Base-by-base conservation (phyloP, 2,113 vertebrate species). In the Thryonomys swinderianus region DNA sequence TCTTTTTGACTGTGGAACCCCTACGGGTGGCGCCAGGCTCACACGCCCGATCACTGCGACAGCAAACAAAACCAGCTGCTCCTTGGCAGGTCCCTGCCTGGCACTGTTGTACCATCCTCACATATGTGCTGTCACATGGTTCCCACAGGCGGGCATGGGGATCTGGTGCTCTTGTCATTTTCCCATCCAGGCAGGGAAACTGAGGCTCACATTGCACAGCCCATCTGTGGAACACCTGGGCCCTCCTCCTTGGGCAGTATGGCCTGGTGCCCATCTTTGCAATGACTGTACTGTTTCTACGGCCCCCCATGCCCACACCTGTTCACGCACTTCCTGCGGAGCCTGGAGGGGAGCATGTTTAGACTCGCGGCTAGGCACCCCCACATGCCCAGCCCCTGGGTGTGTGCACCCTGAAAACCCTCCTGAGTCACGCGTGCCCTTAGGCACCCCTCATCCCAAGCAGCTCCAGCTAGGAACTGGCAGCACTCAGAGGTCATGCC, bases 391-490 rank as follows among this genome's bases (percentile, higher is more conserved):
- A 94, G 89, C 53, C 62, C 23, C 34, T 91, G 87, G 86, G 73
- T 30, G 34, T 92, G 48, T 3, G 1, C n/a, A 18, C 21, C 45
- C 37, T 48, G 48, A 88, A 85, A 71, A 79, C 78, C 78, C 51
- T 94, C 62, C 80, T 95, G 95, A 90, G 66, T 97, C 84, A 86
- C 9, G 16, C 0, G 1, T 40, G 12, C 88, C 81, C 55, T 88
- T 42, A 32, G 45, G 18, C 17, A 81, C 59, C 59, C 59, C 21
- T 18, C 42, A 5, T 23, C 45, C 11, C 37, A 71, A 40, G 45
- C 34, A 73, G 51, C 67, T 85, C 69, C 1, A 18, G 37, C 84
- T 84, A n/a, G 64, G 90, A 82, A 67, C 27, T 57, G 55, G 85
- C 20, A 83, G 34, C 48, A 4, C 23, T 32, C 27, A 25, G 32